Evolutionary conservation across 2,113 vertebrate genomes (phyloP).

Genomic region (Colistium nudipinnis): DNA sequence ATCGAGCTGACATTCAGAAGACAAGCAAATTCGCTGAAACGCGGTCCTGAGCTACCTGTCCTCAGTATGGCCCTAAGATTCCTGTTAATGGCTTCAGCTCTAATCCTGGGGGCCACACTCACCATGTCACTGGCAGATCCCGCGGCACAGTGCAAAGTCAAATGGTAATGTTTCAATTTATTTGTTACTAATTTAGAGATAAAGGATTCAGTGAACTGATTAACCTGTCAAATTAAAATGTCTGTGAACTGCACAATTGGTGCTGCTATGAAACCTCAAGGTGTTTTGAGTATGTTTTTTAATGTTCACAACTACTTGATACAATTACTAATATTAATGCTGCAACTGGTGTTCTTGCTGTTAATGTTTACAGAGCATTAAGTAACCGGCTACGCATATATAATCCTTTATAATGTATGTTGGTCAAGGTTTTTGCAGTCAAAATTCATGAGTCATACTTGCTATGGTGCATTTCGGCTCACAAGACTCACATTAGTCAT

Average conservation of each 20-base stretch:
- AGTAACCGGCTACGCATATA: background rate
- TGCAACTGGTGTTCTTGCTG: background rate
- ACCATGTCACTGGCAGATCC: slow-evolving; percentile 28
- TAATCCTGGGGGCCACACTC: slow-evolving; percentile 43
- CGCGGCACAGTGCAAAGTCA: slow-evolving; percentile 65
- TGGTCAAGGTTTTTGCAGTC: slow-evolving; percentile 9
- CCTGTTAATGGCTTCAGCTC: slow-evolving; percentile 10
- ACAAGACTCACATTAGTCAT: slow-evolving; percentile 32
- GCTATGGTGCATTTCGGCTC: slow-evolving; percentile 17
- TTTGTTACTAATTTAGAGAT: background rate
- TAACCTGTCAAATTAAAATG: background rate
- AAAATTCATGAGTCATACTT: background rate
- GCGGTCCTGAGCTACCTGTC: background rate
- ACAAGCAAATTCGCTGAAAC: background rate
- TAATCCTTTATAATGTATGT: background rate
- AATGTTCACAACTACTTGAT: too few species aligned
- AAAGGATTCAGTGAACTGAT: too few species aligned
- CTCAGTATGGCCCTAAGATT: slow-evolving; percentile 46
- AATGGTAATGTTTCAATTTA: slow-evolving; percentile 53
- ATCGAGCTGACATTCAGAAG: background rate
- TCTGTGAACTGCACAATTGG: background rate
- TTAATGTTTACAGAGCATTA: background rate
- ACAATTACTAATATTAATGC: background rate
- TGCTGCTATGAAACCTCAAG: background rate
- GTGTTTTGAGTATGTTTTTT: background rate